Evolutionary conservation across 2,797 vertebrate species (phyloP).

Genomic region (Coilia nasus): DNA sequence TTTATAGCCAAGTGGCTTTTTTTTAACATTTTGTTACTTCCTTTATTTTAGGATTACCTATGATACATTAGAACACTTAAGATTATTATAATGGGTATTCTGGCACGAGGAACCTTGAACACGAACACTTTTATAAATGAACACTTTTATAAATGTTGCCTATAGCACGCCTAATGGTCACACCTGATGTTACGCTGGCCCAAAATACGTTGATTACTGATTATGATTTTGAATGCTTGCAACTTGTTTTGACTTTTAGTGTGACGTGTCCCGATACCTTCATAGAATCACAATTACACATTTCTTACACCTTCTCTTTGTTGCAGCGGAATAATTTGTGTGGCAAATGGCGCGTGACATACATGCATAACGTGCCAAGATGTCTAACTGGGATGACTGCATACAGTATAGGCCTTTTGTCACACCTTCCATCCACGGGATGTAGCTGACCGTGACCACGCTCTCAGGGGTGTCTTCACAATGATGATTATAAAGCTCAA

Average conservation of each 20-base stretch:
- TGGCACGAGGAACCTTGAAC: background rate
- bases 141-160: background rate
- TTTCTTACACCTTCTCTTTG: background rate
- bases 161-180: background rate
- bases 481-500: background rate
- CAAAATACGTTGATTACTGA: background rate
- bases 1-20: no score
- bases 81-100: background rate
- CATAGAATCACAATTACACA: background rate
- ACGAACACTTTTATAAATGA: background rate
- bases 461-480: background rate
- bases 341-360: background rate
- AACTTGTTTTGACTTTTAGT: background rate
- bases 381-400: background rate
- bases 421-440: background rate
- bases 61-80: background rate
- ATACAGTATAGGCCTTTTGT: background rate
- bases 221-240: background rate
- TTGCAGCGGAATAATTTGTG: background rate
- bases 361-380: background rate
- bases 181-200: background rate
- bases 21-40: no score
- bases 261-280: background rate
- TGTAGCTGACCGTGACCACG: background rate
- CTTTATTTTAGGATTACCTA: no score